Evolutionary conservation across 1,140 invertebrate species (phyloP), one percentile per base, ranked within the genome.

Genomic region (Zaprionus tsacasi): DNA sequence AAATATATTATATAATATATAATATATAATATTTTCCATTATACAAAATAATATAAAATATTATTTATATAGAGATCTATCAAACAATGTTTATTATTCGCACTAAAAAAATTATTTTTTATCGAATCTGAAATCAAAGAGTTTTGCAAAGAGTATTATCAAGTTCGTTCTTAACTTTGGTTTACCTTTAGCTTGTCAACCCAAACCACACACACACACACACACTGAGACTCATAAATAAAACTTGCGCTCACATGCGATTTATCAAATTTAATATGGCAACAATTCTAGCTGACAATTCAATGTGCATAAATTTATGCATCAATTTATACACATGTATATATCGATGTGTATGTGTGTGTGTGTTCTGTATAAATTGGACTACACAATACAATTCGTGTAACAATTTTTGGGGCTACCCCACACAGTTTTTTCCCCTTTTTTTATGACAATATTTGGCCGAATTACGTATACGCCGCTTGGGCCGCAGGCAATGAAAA

Each of bases 261-360:
- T 85, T 85, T 70, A 85, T 81, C 67, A 85, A 78, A 73, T 66
- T 66, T 70, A 67, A 83, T 78, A 79, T 75, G 56, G 17, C 60
- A 30, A 61, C 81, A 79, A 76, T 83, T 82, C 59, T 69, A 76
- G 68, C 81, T 79, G 81, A 69, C 81, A 82, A 76, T 82, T 82
- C 74, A 83, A 83, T 76, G 63, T 77, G 75, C 57, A 65, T 71
- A 48, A 71, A 76, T 65, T 65, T 55, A 71, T 74, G 71, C 66
- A 82, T 52, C 55, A 65, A 17, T 43, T 21, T 21, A 21, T 21
- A 21, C 21, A 52, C 50, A 54, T 58, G 11, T 54, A 21, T 50
- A 11, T 50, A 50, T 21, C 17, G 8, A 15, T 45, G 7, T 45
- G n/a, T 45, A 15, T 45, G 21, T 21, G 21, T 21, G 21, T 21